Evolutionary conservation across 2,888 invertebrate species (phyloP).

Genomic region (Adineta ricciae): DNA sequence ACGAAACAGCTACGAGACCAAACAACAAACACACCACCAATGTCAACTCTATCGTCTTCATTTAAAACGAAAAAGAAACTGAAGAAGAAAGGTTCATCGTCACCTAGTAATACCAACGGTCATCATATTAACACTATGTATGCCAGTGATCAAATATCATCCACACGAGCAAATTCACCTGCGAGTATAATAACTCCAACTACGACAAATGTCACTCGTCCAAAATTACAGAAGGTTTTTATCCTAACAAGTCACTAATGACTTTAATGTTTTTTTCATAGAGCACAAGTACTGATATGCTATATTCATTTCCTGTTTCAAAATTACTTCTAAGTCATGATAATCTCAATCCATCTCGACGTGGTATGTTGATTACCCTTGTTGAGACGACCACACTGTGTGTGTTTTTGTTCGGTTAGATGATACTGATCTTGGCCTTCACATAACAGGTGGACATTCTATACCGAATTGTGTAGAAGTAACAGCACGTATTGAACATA

Average conservation of each 20-base stretch:
- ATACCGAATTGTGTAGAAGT: background rate
- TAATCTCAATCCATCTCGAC: background rate
- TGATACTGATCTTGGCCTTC: background rate
- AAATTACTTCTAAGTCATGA: background rate
- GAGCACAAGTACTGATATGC: conserved; percentile 2
- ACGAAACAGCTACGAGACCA: background rate
- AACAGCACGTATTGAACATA: conserved; percentile 6
- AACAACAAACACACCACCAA: background rate
- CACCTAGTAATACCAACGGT: background rate
- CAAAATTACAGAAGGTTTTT: background rate
- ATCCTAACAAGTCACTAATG: too few relatives aligned
- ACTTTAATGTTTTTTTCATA: too few relatives aligned
- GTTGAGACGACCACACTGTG: too few relatives aligned
- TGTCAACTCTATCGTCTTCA: background rate
- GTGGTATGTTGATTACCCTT: background rate
- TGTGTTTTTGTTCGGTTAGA: background rate
- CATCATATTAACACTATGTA: background rate
- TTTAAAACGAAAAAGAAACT: background rate
- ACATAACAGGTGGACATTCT: conserved; percentile 1
- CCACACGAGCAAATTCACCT: background rate
- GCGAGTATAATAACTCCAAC: background rate
- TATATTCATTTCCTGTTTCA: background rate
- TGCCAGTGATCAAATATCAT: background rate
- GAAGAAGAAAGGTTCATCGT: background rate
- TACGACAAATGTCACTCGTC: background rate